Conservation (phyloP, 2,113 vertebrate species). For the Pseudopodoces humilis region DNA sequence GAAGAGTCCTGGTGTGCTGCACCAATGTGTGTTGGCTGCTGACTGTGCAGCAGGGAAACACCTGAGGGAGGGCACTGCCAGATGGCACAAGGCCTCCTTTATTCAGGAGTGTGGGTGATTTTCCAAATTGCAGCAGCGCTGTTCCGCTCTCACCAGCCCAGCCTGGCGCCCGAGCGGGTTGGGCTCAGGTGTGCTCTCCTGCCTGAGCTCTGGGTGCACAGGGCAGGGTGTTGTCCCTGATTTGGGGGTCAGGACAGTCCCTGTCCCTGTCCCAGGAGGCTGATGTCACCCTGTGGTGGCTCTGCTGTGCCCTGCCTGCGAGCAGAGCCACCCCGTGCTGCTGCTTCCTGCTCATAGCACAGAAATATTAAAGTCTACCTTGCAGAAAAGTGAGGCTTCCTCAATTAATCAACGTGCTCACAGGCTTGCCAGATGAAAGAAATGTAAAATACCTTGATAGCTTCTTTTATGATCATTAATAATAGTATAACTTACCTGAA, state of each 20-base stretch:
- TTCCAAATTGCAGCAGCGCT: background rate
- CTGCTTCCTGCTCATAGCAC: background rate
- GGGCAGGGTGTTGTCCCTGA: background rate
- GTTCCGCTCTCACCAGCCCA: background rate
- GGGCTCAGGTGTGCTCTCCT: too few relatives aligned
- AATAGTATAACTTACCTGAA: conserved; percentile 43
- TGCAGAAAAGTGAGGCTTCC: conserved; percentile 41
- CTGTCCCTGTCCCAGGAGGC: fast-evolving
- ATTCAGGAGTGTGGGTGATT: background rate
- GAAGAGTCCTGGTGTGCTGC: background rate
- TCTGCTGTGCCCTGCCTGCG: background rate
- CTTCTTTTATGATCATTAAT: conserved; percentile 62
- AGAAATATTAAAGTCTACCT: background rate
- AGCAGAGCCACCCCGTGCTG: fast-evolving
- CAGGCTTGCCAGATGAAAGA: conserved; percentile 64
- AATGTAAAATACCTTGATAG: conserved; percentile 58
- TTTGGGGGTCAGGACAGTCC: fast-evolving
- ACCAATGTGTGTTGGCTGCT: fast-evolving
- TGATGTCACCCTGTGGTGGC: background rate
- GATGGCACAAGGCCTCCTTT: fast-evolving
- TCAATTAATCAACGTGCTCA: conserved; percentile 29
- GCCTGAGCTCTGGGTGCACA: background rate
- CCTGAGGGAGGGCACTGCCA: background rate
- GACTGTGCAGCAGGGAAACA: fast-evolving
- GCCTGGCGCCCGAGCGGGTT: background rate